A percentile compares a stretch with the other conserved stretches of the same genome.
Evolutionary conservation across 2,113 vertebrate genomes (phyloP).

Genomic region (Desmodus rotundus): DNA sequence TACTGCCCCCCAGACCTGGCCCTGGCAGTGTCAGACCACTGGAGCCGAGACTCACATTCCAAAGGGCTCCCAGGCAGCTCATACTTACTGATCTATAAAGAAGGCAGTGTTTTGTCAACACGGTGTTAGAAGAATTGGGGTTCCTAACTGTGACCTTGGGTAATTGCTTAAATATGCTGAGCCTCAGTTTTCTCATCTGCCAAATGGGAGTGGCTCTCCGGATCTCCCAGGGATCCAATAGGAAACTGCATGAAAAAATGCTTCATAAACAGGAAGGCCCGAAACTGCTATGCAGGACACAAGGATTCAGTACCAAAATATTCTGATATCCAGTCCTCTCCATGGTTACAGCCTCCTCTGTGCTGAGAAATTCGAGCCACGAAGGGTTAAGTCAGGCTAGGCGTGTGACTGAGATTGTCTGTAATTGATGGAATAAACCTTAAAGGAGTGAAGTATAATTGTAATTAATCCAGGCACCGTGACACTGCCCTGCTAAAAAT

Average conservation of each 20-base stretch:
- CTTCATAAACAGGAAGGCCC: not conserved
- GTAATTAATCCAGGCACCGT: slow-evolving; percentile 21
- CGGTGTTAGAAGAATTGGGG: not conserved
- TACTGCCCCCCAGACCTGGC: not conserved
- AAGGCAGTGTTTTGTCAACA: not conserved
- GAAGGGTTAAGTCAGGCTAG: slow-evolving; percentile 7
- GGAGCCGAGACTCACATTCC: not conserved
- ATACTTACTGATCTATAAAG: accelerated
- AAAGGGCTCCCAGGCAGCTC: not conserved
- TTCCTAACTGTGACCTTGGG: not conserved
- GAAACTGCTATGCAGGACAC: not conserved
- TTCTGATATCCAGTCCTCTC: not conserved
- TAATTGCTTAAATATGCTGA: not conserved
- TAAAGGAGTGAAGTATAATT: slow-evolving; percentile 18
- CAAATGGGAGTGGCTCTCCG: not conserved
- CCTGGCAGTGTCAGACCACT: not conserved
- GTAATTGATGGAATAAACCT: slow-evolving; percentile 19
- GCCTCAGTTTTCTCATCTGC: not conserved
- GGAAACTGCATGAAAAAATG: not conserved
- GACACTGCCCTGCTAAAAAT: slow-evolving; percentile 49
- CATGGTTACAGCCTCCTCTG: not conserved
- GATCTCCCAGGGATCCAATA: not conserved
- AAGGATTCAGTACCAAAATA: not conserved
- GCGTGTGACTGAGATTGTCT: not conserved
- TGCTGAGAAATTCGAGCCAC: not conserved